Conservation (phyloP, 2,113 vertebrate genomes). For the Myotis brandtii region DNA sequence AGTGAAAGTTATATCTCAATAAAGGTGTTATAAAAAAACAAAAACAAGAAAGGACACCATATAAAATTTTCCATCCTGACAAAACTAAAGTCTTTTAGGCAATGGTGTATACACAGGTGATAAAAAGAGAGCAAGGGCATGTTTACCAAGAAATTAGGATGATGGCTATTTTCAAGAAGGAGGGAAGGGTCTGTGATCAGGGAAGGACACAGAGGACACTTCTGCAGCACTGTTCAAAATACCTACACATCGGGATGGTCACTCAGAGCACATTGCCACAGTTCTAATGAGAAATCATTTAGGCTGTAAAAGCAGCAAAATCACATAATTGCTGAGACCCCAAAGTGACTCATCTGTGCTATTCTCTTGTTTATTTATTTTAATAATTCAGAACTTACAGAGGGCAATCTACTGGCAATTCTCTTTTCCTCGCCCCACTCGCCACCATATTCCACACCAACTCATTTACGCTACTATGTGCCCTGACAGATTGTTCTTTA, state of each 20-base stretch:
- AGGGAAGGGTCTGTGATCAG: neutral
- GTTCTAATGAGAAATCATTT: neutral
- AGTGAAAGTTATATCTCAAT: neutral
- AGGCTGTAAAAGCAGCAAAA: neutral
- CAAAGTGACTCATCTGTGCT: neutral
- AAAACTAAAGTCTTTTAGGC: neutral
- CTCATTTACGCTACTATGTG: neutral
- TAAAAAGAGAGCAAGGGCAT: neutral
- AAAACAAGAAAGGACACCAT: neutral
- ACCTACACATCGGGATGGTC: neutral
- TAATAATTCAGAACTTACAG: neutral
- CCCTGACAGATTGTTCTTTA: neutral
- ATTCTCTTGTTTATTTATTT: neutral
- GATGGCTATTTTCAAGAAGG: neutral
- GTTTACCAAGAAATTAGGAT: neutral
- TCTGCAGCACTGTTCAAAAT: neutral
- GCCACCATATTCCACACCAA: rapidly evolving
- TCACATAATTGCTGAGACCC: neutral
- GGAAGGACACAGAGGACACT: neutral
- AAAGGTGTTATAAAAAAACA: neutral
- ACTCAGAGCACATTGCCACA: neutral
- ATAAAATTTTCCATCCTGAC: neutral
- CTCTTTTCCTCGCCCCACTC: neutral
- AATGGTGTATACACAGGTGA: neutral
- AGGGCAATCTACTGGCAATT: neutral